phyloP scores from a whole-genome alignment of 2,797 vertebrate genomes.

The Danio tinwini region DNA sequence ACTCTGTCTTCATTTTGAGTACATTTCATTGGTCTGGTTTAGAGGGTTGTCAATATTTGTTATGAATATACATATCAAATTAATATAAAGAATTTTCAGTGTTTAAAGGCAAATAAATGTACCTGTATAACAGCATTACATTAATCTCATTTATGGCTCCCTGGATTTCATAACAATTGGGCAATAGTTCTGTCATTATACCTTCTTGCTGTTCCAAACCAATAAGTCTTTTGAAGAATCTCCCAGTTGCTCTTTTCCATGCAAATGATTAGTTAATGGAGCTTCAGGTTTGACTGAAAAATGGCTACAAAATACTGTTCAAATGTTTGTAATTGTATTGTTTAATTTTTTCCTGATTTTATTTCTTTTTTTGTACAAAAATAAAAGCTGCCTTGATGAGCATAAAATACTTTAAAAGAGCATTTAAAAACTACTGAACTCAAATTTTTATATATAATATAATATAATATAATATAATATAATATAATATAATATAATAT shows the following conservation, averaged over 20 bases:
- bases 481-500: too few species aligned
- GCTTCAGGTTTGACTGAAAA: background rate
- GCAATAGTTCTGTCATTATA: background rate
- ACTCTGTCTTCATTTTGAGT: conserved; percentile 48
- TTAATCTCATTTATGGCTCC: background rate
- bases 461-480: too few species aligned
- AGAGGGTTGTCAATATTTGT: background rate
- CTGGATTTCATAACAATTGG: background rate
- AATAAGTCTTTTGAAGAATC: background rate
- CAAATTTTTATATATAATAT: too few species aligned
- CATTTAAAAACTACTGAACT: too few species aligned
- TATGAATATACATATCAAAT: background rate
- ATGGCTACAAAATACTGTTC: background rate
- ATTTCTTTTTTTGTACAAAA: too few species aligned
- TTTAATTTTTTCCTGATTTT: too few species aligned
- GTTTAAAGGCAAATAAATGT: background rate
- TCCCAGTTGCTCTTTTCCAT: background rate
- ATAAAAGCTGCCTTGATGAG: too few species aligned
- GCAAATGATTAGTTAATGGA: background rate
- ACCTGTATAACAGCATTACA: background rate
- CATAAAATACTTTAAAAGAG: too few species aligned
- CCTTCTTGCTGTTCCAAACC: background rate
- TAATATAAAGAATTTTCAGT: background rate
- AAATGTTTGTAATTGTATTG: too few species aligned
- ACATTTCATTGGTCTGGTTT: conserved; percentile 6